Conservation (phyloP, 2,888 invertebrate species). For the Drosophila cognata region DNA sequence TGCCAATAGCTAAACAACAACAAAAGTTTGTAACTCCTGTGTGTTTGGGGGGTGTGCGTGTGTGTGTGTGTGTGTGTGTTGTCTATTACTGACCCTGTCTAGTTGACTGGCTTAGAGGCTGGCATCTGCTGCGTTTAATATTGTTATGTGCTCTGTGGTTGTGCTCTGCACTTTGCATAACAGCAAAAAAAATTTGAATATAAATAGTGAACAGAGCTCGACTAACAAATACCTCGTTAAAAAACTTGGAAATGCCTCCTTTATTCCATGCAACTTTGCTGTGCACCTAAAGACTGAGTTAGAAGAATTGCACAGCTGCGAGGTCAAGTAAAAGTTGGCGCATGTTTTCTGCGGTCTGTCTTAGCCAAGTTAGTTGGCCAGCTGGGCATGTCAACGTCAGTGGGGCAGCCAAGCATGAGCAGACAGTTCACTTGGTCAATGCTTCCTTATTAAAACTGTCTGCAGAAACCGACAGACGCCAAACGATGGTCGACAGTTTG, state of each 20-base stretch:
- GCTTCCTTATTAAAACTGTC: slow-evolving; percentile 61
- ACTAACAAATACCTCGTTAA: slow-evolving; percentile 13
- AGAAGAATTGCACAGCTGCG: neutral
- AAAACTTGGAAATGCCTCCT: neutral
- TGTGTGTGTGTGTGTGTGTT: neutral
- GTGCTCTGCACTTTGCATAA: slow-evolving; percentile 14
- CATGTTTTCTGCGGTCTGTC: slow-evolving; percentile 42
- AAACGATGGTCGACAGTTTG: slow-evolving; percentile 21
- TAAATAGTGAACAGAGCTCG: neutral
- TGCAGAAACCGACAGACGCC: slow-evolving; percentile 41
- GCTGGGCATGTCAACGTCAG: slow-evolving; percentile 29
- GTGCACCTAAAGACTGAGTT: neutral
- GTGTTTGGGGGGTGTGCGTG: neutral
- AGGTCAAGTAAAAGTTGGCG: slow-evolving; percentile 25
- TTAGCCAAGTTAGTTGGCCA: slow-evolving; percentile 42
- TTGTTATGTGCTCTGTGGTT: slow-evolving; percentile 16
- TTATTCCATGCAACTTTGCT: neutral
- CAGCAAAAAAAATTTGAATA: too few relatives aligned
- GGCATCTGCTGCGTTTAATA: slow-evolving; percentile 31
- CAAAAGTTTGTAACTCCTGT: slow-evolving; percentile 6
- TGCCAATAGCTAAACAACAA: slow-evolving; percentile 58
- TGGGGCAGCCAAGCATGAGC: slow-evolving; percentile 41
- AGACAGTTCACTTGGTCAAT: slow-evolving; percentile 53
- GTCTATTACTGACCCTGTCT: slow-evolving; percentile 18
- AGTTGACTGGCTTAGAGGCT: slow-evolving; percentile 36